Evolutionary conservation across 2,113 vertebrate genomes (phyloP).

Genomic region (Sphyrna mokarran): DNA sequence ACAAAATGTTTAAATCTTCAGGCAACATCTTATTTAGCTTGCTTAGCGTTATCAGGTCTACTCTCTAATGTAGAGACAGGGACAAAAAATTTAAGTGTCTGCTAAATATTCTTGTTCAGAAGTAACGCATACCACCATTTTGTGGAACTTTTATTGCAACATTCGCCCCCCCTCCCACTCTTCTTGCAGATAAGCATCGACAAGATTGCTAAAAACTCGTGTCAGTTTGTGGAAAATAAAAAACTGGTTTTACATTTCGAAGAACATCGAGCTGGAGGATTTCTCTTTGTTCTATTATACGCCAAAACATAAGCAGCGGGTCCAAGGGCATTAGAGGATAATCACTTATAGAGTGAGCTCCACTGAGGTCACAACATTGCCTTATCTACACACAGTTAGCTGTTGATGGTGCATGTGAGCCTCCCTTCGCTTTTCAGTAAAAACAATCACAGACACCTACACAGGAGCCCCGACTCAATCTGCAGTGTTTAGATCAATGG

Average conservation of each 20-base stretch:
- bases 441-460: conserved; percentile 16
- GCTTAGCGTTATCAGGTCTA: neutral
- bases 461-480: neutral
- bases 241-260: neutral
- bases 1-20: neutral
- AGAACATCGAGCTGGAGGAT: neutral
- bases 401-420: neutral
- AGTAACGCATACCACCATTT: neutral
- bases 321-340: neutral
- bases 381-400: conserved; percentile 1
- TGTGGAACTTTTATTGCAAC: neutral
- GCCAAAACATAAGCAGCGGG: neutral
- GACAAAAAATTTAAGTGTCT: neutral
- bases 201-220: neutral
- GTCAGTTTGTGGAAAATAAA: neutral
- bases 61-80: neutral
- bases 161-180: neutral
- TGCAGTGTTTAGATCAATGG: conserved; percentile 22
- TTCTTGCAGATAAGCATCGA: neutral
- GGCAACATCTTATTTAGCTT: neutral
- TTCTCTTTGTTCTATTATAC: neutral
- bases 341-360: neutral
- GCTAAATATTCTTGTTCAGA: neutral
- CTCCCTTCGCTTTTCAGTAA: neutral
- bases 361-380: neutral